Evolutionary conservation across 1,140 invertebrate species (phyloP), one percentile per base, ranked within the genome.

Genomic region (Papilio helenus): DNA sequence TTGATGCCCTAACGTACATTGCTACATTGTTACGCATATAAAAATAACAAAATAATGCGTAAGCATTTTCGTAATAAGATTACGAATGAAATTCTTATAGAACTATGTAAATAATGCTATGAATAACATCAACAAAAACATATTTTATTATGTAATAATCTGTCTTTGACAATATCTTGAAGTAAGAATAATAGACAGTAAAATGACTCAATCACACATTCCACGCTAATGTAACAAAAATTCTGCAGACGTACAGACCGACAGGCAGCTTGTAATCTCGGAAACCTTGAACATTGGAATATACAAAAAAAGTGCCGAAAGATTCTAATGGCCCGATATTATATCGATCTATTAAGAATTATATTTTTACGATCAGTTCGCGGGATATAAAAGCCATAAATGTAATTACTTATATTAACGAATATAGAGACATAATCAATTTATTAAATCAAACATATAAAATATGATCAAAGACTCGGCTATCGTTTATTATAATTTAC

Each of bases 351-450:
- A 65, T 34, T 68, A 72, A 44, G 3, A 72, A 18, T 72, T 18
- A 72, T 42, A 76, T 76, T 76, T 77, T 77, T 65, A 77, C 55
- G 51, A 44, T 34, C 76, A 16, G 14, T 49, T 39, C 73, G 74
- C 74, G 51, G 51, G 74, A 61, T 58, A 76, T 76, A 58, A 76
- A 76, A 76, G 61, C 76, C 23, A 77, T 77, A 77, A 77, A 77
- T 23, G 55, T 61, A 77, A 77, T 77, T 77, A 65, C 39, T 7
- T 14, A 44, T 65, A 77, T 77, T 65, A 77, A 65, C n/a, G 8
- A 23, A 77, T 77, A 76, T 76, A 76, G 26, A 77, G 76, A 77
- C 76, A 77, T 77, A 77, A 77, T 77, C 76, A 77, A 77, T 77
- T 77, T 46, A 65, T n/a, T 77, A 77, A 77, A 77, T 77, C 76